Conservation (phyloP, 2,797 vertebrate species). For the Pogoniulus pusillus region DNA sequence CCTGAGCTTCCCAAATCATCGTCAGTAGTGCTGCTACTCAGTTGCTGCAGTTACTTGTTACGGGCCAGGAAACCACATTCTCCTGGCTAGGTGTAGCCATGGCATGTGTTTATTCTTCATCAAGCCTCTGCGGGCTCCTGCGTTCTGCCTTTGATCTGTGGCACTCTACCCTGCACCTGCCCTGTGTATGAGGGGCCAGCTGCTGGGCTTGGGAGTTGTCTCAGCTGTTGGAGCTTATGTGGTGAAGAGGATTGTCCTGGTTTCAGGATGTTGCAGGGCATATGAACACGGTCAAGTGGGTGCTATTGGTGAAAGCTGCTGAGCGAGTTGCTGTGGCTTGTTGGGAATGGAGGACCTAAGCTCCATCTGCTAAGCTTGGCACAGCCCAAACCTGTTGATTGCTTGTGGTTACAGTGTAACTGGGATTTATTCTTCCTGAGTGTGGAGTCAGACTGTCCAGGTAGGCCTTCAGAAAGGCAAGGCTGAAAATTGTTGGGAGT, state of each 20-base stretch:
- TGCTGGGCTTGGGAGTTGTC: background rate
- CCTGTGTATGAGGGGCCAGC: background rate
- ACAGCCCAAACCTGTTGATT: background rate
- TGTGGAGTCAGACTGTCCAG: rapidly evolving
- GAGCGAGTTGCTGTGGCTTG: rapidly evolving
- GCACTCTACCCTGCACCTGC: rapidly evolving
- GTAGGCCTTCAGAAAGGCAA: background rate
- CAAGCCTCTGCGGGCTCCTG: background rate
- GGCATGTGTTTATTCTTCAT: background rate
- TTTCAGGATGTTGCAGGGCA: rapidly evolving
- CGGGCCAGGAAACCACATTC: background rate
- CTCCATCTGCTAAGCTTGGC: rapidly evolving
- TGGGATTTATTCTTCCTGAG: background rate
- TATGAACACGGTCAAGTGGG: background rate
- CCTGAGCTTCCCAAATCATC: background rate
- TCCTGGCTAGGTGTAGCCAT: background rate
- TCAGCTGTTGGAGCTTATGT: background rate
- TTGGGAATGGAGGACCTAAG: background rate
- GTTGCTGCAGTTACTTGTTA: background rate
- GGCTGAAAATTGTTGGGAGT: background rate
- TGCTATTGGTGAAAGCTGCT: background rate
- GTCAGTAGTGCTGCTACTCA: background rate
- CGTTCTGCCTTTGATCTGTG: background rate
- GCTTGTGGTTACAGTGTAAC: background rate
- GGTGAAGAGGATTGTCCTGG: background rate